A percentile compares a stretch with the other conserved stretches of the same genome.
Conservation (phyloP, 2,113 vertebrate genomes). For the Thermophis baileyi region DNA sequence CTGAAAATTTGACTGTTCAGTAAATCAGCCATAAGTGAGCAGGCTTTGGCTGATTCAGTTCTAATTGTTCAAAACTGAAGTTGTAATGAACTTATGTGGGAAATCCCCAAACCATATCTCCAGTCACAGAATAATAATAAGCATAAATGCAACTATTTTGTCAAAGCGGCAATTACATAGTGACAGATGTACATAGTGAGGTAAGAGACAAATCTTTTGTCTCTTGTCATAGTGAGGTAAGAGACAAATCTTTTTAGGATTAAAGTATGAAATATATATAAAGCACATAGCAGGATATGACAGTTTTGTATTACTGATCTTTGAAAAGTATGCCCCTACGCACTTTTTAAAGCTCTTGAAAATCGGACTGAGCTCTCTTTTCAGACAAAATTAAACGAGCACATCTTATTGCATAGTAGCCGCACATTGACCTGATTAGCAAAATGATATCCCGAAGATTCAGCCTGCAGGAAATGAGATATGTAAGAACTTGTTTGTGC, state of each 20-base stretch:
- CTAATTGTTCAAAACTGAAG: not conserved
- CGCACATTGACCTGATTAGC: not conserved
- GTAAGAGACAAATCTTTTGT: not conserved
- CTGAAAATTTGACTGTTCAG: not conserved
- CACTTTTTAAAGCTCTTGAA: not conserved
- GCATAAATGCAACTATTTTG: not conserved
- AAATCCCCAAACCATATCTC: not conserved
- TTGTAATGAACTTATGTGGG: not conserved
- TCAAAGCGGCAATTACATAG: not conserved
- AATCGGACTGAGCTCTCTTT: not conserved
- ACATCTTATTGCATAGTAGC: not conserved
- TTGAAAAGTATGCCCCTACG: not conserved
- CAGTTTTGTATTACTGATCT: not conserved
- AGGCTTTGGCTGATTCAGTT: not conserved
- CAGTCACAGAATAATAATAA: not conserved
- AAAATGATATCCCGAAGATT: not conserved
- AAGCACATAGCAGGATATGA: not conserved
- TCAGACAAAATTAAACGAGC: not conserved
- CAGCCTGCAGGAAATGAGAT: not conserved
- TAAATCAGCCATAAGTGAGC: not conserved
- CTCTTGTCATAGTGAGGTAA: no score
- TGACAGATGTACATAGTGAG: not conserved
- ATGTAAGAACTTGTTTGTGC: not conserved
- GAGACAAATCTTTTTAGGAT: not conserved
- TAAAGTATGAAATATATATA: not conserved